Conservation (phyloP, 2,797 vertebrate species). For the Pseudochirops corinnae region DNA sequence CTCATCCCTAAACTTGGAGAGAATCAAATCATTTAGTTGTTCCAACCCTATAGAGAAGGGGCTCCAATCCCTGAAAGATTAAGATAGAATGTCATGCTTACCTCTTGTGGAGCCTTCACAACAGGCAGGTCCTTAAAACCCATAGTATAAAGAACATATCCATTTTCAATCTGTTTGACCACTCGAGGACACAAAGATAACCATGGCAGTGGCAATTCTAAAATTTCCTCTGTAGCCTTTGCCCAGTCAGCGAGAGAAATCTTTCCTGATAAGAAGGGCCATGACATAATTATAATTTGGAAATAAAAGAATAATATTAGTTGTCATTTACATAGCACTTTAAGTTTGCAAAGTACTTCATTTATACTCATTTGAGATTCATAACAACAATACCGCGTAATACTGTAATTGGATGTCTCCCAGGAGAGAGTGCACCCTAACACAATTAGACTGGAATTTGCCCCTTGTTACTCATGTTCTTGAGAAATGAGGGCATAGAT, state of each 20-base stretch:
- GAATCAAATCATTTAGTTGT: constrained; percentile 25
- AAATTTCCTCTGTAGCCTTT: constrained; percentile 88
- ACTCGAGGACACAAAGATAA: constrained; percentile 90
- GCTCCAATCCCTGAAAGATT: not conserved
- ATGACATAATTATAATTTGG: not conserved
- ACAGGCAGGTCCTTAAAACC: constrained; percentile 92
- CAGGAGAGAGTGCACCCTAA: too few species aligned
- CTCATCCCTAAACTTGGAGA: constrained; percentile 39
- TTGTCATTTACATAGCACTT: not conserved
- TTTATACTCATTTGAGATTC: not conserved
- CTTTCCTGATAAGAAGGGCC: constrained; percentile 80
- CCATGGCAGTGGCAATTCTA: constrained; percentile 95
- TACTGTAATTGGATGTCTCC: too few species aligned
- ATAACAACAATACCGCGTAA: not conserved
- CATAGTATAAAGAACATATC: constrained; percentile 91
- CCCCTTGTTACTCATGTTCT: too few species aligned
- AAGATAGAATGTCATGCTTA: constrained; percentile 66
- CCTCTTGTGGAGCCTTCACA: constrained; percentile 89
- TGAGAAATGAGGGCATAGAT: too few species aligned
- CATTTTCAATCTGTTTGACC: constrained; percentile 84
- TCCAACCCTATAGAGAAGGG: not conserved
- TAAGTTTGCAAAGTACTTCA: not conserved
- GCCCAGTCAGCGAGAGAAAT: constrained; percentile 93
- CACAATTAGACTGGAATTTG: too few species aligned
- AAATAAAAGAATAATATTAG: not conserved